These are phyloP conservation scores for Mareca strepera DNA, from an alignment of 2,797 vertebrate genomes.

Conservation along the genomic window DNA sequence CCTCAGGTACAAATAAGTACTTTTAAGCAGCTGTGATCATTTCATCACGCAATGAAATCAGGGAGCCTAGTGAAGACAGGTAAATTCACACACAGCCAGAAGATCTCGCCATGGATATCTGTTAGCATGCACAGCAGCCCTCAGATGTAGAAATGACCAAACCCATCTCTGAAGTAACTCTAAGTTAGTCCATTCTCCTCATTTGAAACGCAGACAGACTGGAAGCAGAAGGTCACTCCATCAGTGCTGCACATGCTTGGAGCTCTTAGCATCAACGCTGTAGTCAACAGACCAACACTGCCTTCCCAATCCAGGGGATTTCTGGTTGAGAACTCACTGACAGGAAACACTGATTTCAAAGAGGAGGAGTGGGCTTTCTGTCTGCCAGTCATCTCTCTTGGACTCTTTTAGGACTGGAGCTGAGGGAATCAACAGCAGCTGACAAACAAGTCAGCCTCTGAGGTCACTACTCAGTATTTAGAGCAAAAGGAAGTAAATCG, in stretches of 20 bases:
- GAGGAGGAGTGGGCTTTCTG: not conserved
- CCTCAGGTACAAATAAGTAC: not conserved
- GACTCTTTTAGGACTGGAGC: not conserved
- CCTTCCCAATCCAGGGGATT: not conserved
- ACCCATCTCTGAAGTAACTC: not conserved
- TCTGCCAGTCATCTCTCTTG: not conserved
- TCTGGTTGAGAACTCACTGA: not conserved
- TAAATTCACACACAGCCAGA: not conserved
- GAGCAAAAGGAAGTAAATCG: not conserved
- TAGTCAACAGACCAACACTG: not conserved
- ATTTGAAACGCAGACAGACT: not conserved
- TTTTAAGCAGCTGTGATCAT: not conserved
- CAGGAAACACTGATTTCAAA: not conserved
- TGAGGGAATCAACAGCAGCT: not conserved
- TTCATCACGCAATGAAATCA: not conserved
- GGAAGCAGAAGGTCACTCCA: not conserved
- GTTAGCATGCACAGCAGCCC: not conserved
- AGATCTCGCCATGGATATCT: not conserved
- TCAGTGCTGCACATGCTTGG: not conserved
- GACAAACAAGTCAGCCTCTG: not conserved
- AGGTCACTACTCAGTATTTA: not conserved
- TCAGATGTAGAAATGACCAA: not conserved
- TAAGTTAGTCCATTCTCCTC: not conserved
- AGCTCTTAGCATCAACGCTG: not conserved
- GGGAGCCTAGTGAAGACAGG: not conserved